A percentile compares a stretch with the other conserved stretches of the same genome.
These are phyloP conservation scores for Hippocampus mohnikei DNA, from an alignment of 2,113 vertebrate species.

Conservation along the genomic window DNA sequence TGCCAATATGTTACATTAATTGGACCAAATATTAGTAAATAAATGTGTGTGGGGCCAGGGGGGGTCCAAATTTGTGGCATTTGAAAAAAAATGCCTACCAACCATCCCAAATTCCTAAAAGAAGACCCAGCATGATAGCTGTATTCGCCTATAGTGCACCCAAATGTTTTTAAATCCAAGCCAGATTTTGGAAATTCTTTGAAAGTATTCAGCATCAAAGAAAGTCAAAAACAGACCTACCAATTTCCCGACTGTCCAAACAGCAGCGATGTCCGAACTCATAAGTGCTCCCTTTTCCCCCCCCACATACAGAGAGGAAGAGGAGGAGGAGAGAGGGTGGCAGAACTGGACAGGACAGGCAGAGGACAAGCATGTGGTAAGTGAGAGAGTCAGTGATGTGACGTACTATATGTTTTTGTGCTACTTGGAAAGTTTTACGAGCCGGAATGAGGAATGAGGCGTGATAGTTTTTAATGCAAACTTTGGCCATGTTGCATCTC, in stretches of 20 bases:
- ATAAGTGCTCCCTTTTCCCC: constrained; percentile 29
- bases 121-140: neutral
- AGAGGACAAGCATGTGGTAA: constrained; percentile 10
- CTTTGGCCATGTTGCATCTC: constrained; percentile 23
- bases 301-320: neutral
- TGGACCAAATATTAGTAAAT: too few relatives aligned
- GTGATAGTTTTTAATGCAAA: constrained; percentile 6
- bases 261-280: constrained; percentile 17
- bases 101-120: neutral
- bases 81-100: neutral
- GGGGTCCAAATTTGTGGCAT: too few relatives aligned
- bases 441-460: neutral
- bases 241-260: constrained; percentile 23
- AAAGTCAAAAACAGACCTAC: constrained; percentile 36
- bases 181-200: neutral
- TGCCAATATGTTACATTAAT: neutral
- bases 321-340: constrained; percentile 16
- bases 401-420: constrained; percentile 15
- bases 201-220: neutral
- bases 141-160: neutral
- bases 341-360: constrained; percentile 17
- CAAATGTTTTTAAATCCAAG: neutral
- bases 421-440: neutral
- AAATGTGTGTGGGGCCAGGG: too few relatives aligned
- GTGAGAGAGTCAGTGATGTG: constrained; percentile 31